Evolutionary conservation across 2,797 vertebrate species (phyloP), one percentile per base, ranked within the genome.

Genomic region (Sebastolobus altivelis): DNA sequence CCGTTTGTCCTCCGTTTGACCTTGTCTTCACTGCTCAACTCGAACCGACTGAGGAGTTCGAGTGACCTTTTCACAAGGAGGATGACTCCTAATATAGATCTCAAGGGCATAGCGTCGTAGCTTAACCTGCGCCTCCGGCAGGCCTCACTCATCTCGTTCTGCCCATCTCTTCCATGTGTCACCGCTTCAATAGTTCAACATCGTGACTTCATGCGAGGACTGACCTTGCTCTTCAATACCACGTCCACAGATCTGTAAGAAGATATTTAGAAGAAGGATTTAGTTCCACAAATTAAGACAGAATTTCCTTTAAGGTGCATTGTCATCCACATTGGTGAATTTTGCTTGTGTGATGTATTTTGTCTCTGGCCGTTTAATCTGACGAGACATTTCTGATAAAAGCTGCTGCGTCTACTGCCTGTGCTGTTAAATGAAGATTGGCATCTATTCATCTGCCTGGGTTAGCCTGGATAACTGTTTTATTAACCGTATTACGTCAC

Each of bases 91-190:
- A 54, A 76, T 80, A 61, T 61, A 60, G 80, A 91, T 88, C 77
- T 82, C 83, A 83, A 79, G 83, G 81, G 43, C 83, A 37, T 49
- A 40, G 74, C 75, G 18, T 86, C 66, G 65, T 72, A 33, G 27
- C 79, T 72, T 78, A 83, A 82, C 72, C 75, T 81, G 46, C 13
- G 72, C 82, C 73, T 52, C 65, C 2, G 43, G 83, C 86, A 55
- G 61, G 18, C 38, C 66, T 83, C 83, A 87, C 79, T 92, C 92
- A 89, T 92, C 81, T n/a, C 52, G 61, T 56, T 81, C 77, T 63
- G 79, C 40, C 29, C 61, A 52, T 82, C 69, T 72, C 86, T 12
- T 67, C 56, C 60, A 20, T 82, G 76, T 79, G 81, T 80, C 80
- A 85, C 70, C 40, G 65, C 86, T 77, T 86, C 33, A 76, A 20